Percentiles rank a stretch among this genome's conserved stretches.
Conservation (phyloP, 2,113 vertebrate species). For the Canis aureus region DNA sequence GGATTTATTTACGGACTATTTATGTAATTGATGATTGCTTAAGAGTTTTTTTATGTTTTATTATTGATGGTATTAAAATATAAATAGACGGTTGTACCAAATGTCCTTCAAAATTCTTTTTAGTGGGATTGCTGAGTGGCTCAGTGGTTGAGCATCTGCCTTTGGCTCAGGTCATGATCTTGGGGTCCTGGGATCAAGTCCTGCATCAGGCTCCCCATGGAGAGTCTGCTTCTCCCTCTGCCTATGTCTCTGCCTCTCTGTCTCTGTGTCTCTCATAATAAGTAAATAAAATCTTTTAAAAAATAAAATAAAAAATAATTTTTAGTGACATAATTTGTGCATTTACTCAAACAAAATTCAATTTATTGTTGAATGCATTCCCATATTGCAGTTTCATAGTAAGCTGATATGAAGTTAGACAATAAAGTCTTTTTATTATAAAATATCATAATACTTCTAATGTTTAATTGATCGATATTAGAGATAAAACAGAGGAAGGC, state of each 20-base stretch:
- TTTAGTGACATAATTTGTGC: background rate
- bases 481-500: background rate
- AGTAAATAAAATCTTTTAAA: too few species aligned
- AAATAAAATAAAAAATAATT: background rate
- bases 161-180: too few species aligned
- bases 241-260: too few species aligned
- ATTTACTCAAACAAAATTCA: background rate
- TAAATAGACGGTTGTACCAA: background rate
- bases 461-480: slow-evolving; percentile 13
- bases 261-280: too few species aligned
- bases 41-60: background rate
- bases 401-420: background rate
- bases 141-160: too few species aligned
- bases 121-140: background rate
- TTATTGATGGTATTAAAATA: background rate
- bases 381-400: background rate
- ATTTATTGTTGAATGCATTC: background rate
- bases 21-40: background rate
- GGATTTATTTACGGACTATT: background rate
- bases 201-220: too few species aligned
- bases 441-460: background rate
- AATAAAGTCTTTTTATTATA: background rate
- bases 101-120: background rate
- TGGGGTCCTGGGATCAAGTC: too few species aligned
- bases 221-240: too few species aligned